Conservation (phyloP, 2,113 vertebrate genomes). For the Leuciscus idus region DNA sequence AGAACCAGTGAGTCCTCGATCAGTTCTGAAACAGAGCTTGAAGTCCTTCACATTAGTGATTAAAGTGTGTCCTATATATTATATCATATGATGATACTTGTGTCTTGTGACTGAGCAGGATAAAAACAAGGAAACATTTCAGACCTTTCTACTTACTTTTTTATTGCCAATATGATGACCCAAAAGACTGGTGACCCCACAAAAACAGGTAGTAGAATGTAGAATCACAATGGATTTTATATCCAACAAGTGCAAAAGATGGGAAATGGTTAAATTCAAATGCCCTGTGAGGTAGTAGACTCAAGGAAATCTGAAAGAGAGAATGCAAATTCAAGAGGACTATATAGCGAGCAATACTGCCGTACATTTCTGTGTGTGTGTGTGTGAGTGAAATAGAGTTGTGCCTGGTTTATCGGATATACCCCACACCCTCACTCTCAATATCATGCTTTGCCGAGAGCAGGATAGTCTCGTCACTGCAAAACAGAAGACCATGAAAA, state of each 20-base stretch:
- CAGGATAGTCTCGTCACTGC: neutral
- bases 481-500: constrained; percentile 16
- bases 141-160: neutral
- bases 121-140: neutral
- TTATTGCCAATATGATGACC: neutral
- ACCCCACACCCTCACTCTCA: neutral
- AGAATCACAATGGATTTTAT: neutral
- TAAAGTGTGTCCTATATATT: neutral
- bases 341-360: neutral
- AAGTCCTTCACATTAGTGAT: neutral
- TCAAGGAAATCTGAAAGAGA: neutral
- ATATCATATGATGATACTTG: neutral
- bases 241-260: neutral
- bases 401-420: neutral
- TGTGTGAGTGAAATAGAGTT: constrained; percentile 5
- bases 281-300: no score
- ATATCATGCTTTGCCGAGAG: neutral
- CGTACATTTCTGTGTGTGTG: neutral
- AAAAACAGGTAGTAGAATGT: neutral
- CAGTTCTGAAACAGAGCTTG: neutral
- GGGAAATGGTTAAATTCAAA: neutral
- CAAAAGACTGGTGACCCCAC: neutral
- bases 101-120: neutral
- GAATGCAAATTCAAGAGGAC: constrained; percentile 9
- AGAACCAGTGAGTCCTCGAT: constrained; percentile 83